Conservation (phyloP, 2,113 vertebrate genomes). For the Colinus virginianus region DNA sequence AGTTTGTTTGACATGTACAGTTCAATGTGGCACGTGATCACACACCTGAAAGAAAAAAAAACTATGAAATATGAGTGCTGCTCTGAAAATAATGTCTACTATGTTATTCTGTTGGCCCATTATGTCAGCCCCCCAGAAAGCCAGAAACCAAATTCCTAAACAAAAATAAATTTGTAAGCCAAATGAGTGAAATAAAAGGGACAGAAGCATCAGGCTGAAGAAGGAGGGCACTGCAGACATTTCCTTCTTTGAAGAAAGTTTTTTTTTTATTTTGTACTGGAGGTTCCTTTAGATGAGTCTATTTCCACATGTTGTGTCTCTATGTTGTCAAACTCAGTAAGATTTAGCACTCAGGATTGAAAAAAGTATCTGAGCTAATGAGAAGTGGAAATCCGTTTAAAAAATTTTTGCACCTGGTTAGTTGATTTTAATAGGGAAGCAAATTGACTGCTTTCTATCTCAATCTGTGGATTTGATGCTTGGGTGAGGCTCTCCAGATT, state of each 20-base stretch:
- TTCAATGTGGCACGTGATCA: background rate
- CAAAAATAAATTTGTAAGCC: too few species aligned
- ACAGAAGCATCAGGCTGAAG: too few species aligned
- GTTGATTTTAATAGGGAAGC: conserved; percentile 3
- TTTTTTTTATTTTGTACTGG: background rate
- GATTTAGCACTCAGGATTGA: background rate
- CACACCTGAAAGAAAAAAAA: background rate
- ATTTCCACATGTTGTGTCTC: background rate
- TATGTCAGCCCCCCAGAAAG: too few species aligned
- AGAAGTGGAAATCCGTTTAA: background rate
- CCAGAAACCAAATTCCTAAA: too few species aligned
- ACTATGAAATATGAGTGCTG: too few species aligned
- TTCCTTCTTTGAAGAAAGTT: background rate
- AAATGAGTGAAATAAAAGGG: too few species aligned
- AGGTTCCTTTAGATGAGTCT: background rate
- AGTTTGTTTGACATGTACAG: fast-evolving
- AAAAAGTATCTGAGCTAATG: background rate
- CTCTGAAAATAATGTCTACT: too few species aligned
- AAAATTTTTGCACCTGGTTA: conserved; percentile 31
- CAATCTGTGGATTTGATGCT: conserved; percentile 2
- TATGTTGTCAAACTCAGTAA: background rate
- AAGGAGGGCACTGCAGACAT: too few species aligned
- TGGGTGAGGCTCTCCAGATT: conserved; percentile 23
- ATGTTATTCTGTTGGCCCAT: too few species aligned
- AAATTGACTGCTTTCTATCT: conserved; percentile 34